These are phyloP conservation scores for Zosterops lateralis DNA, from an alignment of 2,113 vertebrate species.

Conservation along the genomic window DNA sequence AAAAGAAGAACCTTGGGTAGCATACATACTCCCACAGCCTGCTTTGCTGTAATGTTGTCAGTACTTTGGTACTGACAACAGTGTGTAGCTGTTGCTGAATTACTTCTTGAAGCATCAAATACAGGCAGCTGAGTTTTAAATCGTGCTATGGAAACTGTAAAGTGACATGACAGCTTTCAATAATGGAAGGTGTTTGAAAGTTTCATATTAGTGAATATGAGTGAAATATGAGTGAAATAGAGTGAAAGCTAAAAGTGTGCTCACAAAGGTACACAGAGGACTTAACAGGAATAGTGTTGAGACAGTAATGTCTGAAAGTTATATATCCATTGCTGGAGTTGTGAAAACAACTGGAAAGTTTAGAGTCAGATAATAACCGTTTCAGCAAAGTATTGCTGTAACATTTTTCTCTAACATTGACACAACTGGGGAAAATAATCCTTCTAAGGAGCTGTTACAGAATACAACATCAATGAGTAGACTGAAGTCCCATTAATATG, in stretches of 20 bases:
- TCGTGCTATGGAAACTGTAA: background rate
- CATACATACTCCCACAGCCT: background rate
- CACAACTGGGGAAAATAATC: background rate
- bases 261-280: background rate
- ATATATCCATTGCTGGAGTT: background rate
- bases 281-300: background rate
- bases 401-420: conserved; percentile 4
- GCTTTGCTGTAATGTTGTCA: background rate
- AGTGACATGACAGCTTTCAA: background rate
- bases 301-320: background rate
- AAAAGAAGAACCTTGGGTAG: background rate
- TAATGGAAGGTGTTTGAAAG: background rate
- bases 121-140: background rate
- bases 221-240: too few species aligned
- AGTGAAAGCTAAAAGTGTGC: background rate
- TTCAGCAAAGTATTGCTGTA: background rate
- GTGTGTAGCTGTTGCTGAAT: background rate
- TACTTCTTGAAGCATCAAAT: background rate
- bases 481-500: background rate
- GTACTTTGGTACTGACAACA: background rate
- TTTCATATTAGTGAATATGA: too few species aligned
- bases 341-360: background rate
- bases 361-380: background rate
- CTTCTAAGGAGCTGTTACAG: background rate
- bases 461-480: background rate